These are phyloP conservation scores for Liodrosophila aerea DNA, from an alignment of 2,888 invertebrate genomes.

Conservation along the genomic window DNA sequence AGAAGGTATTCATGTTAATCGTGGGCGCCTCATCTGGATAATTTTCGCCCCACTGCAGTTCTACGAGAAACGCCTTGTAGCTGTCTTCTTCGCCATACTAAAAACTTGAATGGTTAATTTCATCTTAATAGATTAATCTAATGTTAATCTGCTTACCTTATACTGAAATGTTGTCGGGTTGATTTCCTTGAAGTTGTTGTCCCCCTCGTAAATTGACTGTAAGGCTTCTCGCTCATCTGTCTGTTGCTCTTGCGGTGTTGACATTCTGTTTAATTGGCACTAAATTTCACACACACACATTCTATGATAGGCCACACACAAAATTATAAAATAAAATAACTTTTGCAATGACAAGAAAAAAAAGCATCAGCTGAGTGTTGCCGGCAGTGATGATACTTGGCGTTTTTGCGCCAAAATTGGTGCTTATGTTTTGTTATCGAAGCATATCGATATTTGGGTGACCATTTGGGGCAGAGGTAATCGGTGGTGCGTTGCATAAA, in stretches of 20 bases:
- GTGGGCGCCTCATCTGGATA: constrained; percentile 93
- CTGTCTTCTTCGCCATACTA: constrained; percentile 92
- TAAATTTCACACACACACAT: no score
- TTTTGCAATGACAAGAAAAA: constrained; percentile 32
- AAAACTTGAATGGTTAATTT: no score
- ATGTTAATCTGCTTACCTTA: constrained; percentile 85
- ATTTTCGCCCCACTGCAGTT: constrained; percentile 92
- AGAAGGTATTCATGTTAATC: constrained; percentile 94
- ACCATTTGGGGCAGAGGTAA: no score
- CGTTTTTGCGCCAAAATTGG: no score
- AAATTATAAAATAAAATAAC: constrained; percentile 13
- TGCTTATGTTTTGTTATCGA: no score
- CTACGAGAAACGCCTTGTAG: constrained; percentile 91
- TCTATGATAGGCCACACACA: constrained; percentile 7
- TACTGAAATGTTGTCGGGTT: constrained; percentile 92
- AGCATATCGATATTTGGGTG: no score
- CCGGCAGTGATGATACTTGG: constrained; percentile 29
- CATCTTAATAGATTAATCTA: neutral
- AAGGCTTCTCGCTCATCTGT: constrained; percentile 95
- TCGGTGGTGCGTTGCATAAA: constrained; percentile 74
- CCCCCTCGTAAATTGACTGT: constrained; percentile 96
- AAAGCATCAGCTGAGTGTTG: constrained; percentile 55
- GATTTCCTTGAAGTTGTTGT: constrained; percentile 91
- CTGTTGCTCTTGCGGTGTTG: constrained; percentile 86
- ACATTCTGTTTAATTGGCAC: constrained; percentile 81